Base-by-base conservation (phyloP, 2,888 invertebrate genomes). In the Ichneumoninae sp. region DNA sequence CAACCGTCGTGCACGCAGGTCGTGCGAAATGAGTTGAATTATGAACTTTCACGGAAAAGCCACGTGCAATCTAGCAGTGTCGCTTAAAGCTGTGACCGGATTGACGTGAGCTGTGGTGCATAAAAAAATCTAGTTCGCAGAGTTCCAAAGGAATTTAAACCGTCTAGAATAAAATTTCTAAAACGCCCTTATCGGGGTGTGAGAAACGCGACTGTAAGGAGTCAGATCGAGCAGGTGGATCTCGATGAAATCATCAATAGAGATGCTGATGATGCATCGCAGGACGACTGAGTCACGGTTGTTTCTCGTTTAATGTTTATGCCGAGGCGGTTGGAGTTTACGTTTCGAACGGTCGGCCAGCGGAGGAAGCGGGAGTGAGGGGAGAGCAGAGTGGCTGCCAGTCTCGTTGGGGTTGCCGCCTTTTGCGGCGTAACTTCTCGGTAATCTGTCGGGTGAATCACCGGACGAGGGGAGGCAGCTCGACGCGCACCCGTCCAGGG, bases 361-460 rank as follows among this genome's bases (percentile, higher is more conserved):
- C 44, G 44, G 36, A 50, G 65, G 50, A 47, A 65, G 30, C 74
- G 50, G 22, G 19, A 50, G 33, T 7, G 50, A 13, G 22, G n/a
- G n/a, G 36, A 13, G n/a, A 40, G 40, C 19, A 30, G 62, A 30
- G 62, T n/a, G 16, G 57, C 19, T 22, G 57, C 57, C 68, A 78
- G 84, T 70, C 72, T 65, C 54, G 70, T 82, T 69, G 82, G 80
- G 86, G 84, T 86, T 82, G 80, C 82, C 86, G 86, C 86, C 84
- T 84, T 86, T 86, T 86, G 82, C 86, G 80, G 84, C 84, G 80
- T 84, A 84, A 86, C 82, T 84, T 84, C 84, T 84, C 83, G 82
- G 82, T 84, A 86, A 86, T 86, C 86, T 86, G 86, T 86, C 84
- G 84, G 82, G 86, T 82, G 84, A 86, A 82, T 84, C 82, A 86